Base-by-base conservation (phyloP, 2,113 vertebrate genomes). In the Pseudopipra pipra region DNA sequence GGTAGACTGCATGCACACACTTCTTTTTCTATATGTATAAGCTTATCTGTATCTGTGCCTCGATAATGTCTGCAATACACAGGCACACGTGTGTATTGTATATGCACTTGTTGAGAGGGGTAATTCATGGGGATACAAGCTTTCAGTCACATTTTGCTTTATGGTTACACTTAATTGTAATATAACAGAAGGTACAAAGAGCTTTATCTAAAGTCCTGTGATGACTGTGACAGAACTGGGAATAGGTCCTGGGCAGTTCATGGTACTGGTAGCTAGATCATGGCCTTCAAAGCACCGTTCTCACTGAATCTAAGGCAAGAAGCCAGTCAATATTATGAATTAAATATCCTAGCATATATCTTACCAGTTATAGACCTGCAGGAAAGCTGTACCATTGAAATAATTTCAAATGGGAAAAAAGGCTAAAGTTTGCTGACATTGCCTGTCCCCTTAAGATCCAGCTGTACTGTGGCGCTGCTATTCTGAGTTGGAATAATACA, bases 1-100 rank as follows among this genome's bases (percentile, higher is more conserved):
- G 52, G 51, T 41, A 61, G 65, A 56, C 52, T 85, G 10, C 20
- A 16, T 7, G 12, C 30, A n/a, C 30, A 19, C 22, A 9, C 30
- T 83, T 52, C 63, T 25, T 89, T 21, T 59, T 62, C 33, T 71
- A 0, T 66, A 25, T 27, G 7, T 61, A 11, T 80, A 67, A 67
- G 33, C 39, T 6, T 54, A 63, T 73, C 39, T 59, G 3, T 78
- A 56, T 68, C 46, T 82, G 39, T 75, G n/a, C 43, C 23, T 39
- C 27, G 46, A 2, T 59, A 86, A n/a, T 3, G 11, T 67, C 11
- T 76, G 43, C 54, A 47, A 21, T 56, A 11, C 14, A 23, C 25
- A 67, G 2, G 2, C 11, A 30, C 15, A 9, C 0, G 1, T 17
- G 14, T 46, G 8, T 44, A 12, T 46, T 62, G 15, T 70, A 23